Conservation (phyloP, 2,113 vertebrate genomes). For the Phylloscopus trochilus region DNA sequence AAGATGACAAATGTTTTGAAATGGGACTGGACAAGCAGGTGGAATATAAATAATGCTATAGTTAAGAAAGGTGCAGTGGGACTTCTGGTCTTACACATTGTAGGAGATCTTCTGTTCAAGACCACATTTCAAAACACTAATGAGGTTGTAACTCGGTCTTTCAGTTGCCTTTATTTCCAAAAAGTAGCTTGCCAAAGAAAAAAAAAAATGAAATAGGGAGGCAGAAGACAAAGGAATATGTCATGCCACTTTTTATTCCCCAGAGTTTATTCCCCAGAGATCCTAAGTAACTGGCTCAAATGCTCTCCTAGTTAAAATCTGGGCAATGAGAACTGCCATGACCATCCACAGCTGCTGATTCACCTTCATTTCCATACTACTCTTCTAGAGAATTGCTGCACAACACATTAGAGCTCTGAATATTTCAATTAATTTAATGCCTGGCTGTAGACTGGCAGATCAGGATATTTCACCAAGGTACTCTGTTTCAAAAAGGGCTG, state of each 20-base stretch:
- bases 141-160: neutral
- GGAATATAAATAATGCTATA: neutral
- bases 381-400: neutral
- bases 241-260: neutral
- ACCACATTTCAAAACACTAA: neutral
- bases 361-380: neutral
- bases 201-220: neutral
- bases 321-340: neutral
- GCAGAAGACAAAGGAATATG: neutral
- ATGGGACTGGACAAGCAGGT: neutral
- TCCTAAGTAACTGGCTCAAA: neutral
- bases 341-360: neutral
- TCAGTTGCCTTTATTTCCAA: neutral
- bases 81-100: neutral
- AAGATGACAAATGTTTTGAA: constrained; percentile 19
- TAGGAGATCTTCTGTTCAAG: neutral
- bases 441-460: neutral
- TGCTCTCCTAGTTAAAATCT: neutral
- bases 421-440: neutral
- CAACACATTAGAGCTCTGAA: neutral
- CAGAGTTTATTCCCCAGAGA: neutral
- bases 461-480: neutral
- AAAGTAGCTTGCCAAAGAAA: neutral
- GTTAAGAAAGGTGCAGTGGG: neutral
- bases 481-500: neutral